A percentile compares a stretch with the other conserved stretches of the same genome.
phyloP scores from a whole-genome alignment of 2,888 invertebrate species.

The Leucophenga montana region DNA sequence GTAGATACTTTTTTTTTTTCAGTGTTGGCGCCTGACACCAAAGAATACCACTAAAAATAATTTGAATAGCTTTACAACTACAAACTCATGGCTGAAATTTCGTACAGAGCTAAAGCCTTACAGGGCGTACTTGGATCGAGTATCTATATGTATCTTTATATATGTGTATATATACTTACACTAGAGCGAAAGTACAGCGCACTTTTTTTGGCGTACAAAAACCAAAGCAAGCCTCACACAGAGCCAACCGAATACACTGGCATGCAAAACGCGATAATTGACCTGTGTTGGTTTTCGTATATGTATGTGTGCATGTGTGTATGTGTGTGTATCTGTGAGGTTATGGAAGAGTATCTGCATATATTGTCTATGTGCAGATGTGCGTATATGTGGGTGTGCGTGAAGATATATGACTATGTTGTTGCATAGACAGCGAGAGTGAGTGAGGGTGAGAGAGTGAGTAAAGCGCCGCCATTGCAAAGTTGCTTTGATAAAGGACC shows the following conservation, averaged over 20 bases:
- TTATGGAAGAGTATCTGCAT: neutral
- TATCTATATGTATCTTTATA: neutral
- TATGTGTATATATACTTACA: neutral
- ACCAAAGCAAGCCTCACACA: neutral
- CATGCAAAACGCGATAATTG: slow-evolving; percentile 48
- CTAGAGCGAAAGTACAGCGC: neutral
- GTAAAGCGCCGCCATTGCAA: neutral
- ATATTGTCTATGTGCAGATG: too few relatives aligned
- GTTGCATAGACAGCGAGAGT: too few relatives aligned
- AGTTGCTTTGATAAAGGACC: slow-evolving; percentile 63
- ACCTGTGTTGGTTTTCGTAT: slow-evolving; percentile 12
- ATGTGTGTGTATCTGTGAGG: slow-evolving; percentile 29
- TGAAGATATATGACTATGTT: too few relatives aligned
- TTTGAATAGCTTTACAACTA: neutral
- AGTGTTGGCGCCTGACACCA: too few relatives aligned
- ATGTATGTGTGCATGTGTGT: neutral
- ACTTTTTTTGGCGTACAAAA: slow-evolving; percentile 17
- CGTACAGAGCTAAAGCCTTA: neutral
- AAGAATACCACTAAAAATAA: too few relatives aligned
- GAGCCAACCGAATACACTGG: neutral
- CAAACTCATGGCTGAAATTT: slow-evolving; percentile 2
- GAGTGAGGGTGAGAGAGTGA: too few relatives aligned
- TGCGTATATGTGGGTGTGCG: too few relatives aligned
- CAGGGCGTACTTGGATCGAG: too few relatives aligned
- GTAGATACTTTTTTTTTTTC: too few relatives aligned